A percentile compares a stretch with the other conserved stretches of the same genome.
These are phyloP conservation scores for Leucophenga maculata DNA, from an alignment of 2,888 invertebrate species.

Conservation along the genomic window DNA sequence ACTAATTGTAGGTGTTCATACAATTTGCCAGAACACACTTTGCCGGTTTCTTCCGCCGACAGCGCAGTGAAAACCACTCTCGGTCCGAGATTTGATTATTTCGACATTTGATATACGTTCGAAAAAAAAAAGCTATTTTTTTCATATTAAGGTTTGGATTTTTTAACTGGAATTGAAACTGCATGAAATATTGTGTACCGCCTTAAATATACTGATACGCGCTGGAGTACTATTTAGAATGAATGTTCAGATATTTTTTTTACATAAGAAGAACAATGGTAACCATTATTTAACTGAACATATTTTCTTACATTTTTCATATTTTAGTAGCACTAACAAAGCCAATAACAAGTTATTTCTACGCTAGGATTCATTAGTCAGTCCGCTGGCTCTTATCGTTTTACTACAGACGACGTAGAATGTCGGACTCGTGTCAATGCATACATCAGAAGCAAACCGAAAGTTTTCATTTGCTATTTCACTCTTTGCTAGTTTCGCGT, in stretches of 20 bases:
- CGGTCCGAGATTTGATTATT: background rate
- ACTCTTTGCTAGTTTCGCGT: background rate
- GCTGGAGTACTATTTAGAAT: too few species aligned
- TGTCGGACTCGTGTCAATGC: background rate
- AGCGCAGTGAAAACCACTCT: background rate
- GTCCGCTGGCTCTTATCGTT: background rate
- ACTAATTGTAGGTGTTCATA: conserved; percentile 15
- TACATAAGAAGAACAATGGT: too few species aligned
- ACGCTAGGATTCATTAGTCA: background rate
- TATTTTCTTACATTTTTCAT: too few species aligned
- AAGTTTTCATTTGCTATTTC: background rate
- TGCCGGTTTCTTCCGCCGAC: background rate
- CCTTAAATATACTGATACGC: too few species aligned
- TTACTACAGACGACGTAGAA: background rate
- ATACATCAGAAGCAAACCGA: background rate
- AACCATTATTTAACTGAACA: too few species aligned
- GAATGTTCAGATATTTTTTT: too few species aligned
- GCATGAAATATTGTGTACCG: too few species aligned
- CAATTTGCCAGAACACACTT: conserved; percentile 38
- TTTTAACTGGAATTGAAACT: too few species aligned
- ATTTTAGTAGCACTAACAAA: background rate
- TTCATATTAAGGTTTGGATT: too few species aligned
- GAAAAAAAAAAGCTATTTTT: too few species aligned
- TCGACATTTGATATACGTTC: background rate
- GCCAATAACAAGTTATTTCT: background rate